A percentile compares a stretch with the other conserved stretches of the same genome.
These are phyloP conservation scores for Trachythela sp. DNA, from an alignment of 64 coral and sea anemone species.

Conservation along the genomic window DNA sequence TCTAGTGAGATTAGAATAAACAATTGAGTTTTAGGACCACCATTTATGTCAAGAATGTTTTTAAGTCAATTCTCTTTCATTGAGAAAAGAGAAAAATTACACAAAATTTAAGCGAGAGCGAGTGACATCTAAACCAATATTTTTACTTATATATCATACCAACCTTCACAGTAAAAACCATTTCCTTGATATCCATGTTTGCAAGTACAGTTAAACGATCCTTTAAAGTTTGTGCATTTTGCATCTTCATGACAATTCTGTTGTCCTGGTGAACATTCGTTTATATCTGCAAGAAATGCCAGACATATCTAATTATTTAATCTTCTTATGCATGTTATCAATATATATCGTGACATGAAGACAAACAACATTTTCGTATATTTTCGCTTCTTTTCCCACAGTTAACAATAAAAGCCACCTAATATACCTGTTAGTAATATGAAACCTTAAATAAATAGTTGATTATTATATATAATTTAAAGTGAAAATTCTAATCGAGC, in stretches of 20 bases:
- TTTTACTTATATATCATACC: neutral
- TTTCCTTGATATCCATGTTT: neutral
- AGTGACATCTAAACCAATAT: neutral
- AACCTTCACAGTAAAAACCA: neutral
- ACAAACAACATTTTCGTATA: too few relatives aligned
- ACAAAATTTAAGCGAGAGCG: neutral
- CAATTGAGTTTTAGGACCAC: neutral
- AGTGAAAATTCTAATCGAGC: too few relatives aligned
- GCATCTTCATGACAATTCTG: neutral
- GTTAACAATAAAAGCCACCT: too few relatives aligned
- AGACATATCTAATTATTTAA: neutral
- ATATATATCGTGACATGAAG: neutral
- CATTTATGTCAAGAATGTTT: neutral
- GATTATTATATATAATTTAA: too few relatives aligned
- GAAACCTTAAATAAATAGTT: too few relatives aligned
- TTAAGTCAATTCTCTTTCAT: too few relatives aligned
- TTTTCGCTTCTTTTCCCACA: too few relatives aligned
- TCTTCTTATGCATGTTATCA: neutral
- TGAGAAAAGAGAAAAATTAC: neutral
- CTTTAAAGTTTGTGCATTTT: neutral
- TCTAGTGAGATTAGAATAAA: neutral
- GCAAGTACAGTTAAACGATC: neutral
- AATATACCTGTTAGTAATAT: too few relatives aligned
- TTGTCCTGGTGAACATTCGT: neutral
- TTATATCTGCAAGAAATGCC: neutral